Evolutionary conservation across 2,797 vertebrate genomes (phyloP).

Genomic region (Spondyliosoma cantharus): DNA sequence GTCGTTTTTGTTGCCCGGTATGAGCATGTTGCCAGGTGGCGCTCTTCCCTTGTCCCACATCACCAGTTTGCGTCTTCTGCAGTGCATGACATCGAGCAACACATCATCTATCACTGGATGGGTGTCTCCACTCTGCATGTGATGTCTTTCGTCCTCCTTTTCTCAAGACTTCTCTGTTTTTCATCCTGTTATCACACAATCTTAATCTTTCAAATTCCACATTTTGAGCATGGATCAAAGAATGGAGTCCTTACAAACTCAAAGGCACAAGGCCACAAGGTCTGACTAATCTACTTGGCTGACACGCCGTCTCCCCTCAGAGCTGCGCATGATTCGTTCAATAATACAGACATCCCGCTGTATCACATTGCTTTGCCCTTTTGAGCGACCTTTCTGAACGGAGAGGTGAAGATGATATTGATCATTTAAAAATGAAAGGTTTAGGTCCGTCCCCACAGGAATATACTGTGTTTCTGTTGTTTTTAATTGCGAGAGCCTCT

Average conservation of each 20-base stretch:
- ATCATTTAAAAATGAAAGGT: constrained; percentile 35
- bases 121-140: constrained; percentile 62
- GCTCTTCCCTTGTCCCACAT: constrained; percentile 32
- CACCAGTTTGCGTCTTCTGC: constrained; percentile 26
- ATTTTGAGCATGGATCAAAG: constrained; percentile 47
- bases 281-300: constrained; percentile 53
- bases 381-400: constrained; percentile 20
- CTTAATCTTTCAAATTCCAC: constrained; percentile 50
- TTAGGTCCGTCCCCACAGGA: constrained; percentile 7
- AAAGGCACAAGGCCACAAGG: constrained; percentile 38
- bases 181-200: constrained; percentile 45
- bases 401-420: constrained; percentile 36
- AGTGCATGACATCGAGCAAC: constrained; percentile 56
- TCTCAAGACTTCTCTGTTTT: constrained; percentile 51
- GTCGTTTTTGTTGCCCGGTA: constrained; percentile 43
- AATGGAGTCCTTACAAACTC: constrained; percentile 38
- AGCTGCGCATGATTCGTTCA: constrained; percentile 43
- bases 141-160: constrained; percentile 48
- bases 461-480: constrained; percentile 6
- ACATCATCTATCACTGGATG: constrained; percentile 30
- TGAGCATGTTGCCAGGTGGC: constrained; percentile 61
- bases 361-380: constrained; percentile 38
- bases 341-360: constrained; percentile 43
- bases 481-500: constrained; percentile 7
- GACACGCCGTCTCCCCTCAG: constrained; percentile 32